Base-by-base conservation (phyloP, 2,113 vertebrate species). In the Zeus faber region DNA sequence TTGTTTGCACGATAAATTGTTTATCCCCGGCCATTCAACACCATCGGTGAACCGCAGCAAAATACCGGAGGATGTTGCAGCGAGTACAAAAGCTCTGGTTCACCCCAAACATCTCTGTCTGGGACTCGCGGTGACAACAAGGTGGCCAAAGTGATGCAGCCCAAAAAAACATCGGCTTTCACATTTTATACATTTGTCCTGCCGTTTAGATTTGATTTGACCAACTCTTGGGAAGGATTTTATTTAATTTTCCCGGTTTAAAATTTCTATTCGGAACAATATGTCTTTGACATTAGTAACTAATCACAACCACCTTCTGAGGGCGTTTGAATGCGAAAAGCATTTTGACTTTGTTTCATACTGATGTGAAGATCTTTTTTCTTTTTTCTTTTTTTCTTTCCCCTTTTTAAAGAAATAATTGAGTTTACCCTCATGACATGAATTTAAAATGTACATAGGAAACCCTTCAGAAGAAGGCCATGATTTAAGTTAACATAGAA, bases 151-250 rank as follows among this genome's bases (percentile, higher is more conserved):
- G 45, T 11, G 54, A 18, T 11, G 31, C 4, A 16, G 26, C 54
- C 23, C 11, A 16, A 6, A 40, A 35, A 64, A 57, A 29, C 44
- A 23, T 51, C 53, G 60, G 45, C 65, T 56, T 66, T 67, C 1
- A 23, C 39, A 14, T 5, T 60, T 63, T 77, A 57, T 64, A 45
- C 55, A 55, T 49, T 33, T 40, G 24, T 62, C 54, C 58, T 25
- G n/a, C n/a, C n/a, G n/a, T n/a, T n/a, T n/a, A n/a, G 72, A 81
- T 83, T 84, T 84, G 72, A 76, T 29, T 51, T 27, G 21, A 17
- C 16, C 41, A 40, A 10, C 56, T 23, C 23, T n/a, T 13, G 13
- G 56, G 58, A 40, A 26, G 16, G 14, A 21, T 33, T 50, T n/a
- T 9, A 6, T 56, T 45, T 18, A 3, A 22, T 58, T 31, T 22